Evolutionary conservation across 2,797 vertebrate genomes (phyloP).

Genomic region (Triplophysa yarkandensis): DNA sequence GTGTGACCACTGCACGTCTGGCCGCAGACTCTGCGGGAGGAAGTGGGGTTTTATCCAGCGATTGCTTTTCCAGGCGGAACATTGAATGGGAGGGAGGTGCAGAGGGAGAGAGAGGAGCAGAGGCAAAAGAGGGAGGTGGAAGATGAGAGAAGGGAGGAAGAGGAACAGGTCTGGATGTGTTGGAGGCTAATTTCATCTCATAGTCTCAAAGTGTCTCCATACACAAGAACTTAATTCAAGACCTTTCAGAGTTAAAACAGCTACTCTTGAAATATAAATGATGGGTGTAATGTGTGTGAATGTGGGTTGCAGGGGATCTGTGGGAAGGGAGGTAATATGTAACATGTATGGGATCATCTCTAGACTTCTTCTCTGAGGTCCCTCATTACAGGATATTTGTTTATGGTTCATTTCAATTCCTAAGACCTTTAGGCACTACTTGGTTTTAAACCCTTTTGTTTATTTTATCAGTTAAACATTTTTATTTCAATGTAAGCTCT

Average conservation of each 20-base stretch:
- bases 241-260: constrained; percentile 34
- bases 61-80: constrained; percentile 76
- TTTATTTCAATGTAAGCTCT: too few relatives aligned
- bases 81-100: constrained; percentile 38
- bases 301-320: constrained; percentile 12
- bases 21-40: constrained; percentile 61
- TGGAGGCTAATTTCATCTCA: constrained; percentile 38
- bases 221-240: constrained; percentile 48
- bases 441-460: too few relatives aligned
- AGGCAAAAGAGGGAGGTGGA: constrained; percentile 6
- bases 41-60: constrained; percentile 69
- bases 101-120: constrained; percentile 31
- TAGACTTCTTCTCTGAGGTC: constrained; percentile 23
- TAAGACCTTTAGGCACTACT: too few relatives aligned
- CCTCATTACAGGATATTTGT: not conserved
- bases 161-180: constrained; percentile 37
- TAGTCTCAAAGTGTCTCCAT: constrained; percentile 2
- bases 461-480: too few relatives aligned
- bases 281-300: constrained; percentile 30
- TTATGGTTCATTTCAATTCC: too few relatives aligned
- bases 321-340: not conserved
- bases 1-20: constrained; percentile 54
- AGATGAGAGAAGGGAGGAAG: constrained; percentile 17
- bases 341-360: constrained; percentile 32
- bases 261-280: constrained; percentile 14